Evolutionary conservation across 2,888 invertebrate species (phyloP).

Genomic region (Auanema freiburgensis): DNA sequence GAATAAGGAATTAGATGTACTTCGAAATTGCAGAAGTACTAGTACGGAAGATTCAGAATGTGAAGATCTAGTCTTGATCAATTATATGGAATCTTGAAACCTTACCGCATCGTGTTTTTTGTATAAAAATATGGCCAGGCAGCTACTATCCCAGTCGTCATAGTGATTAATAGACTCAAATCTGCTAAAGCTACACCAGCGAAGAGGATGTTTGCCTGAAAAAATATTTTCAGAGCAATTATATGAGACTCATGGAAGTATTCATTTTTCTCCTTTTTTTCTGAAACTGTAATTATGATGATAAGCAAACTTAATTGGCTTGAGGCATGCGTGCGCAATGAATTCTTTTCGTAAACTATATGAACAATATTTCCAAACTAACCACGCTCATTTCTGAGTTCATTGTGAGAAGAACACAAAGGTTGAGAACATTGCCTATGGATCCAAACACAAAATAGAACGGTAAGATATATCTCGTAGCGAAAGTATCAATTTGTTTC

Average conservation of each 20-base stretch:
- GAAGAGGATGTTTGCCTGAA: slow-evolving; percentile 19
- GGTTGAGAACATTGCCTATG: slow-evolving; percentile 22
- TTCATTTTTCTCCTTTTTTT: no score
- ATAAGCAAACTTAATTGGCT: no score
- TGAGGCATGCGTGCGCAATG: no score
- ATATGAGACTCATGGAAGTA: not conserved
- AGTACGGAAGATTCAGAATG: no score
- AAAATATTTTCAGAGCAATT: not conserved
- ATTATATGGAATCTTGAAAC: not conserved
- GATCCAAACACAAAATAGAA: slow-evolving; percentile 17
- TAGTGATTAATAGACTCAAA: slow-evolving; percentile 15
- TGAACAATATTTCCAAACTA: no score
- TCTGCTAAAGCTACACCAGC: slow-evolving; percentile 22
- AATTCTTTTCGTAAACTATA: no score
- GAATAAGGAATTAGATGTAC: not conserved
- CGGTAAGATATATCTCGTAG: slow-evolving; percentile 17
- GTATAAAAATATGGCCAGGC: slow-evolving; percentile 21
- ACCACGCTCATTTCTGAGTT: slow-evolving; percentile 20
- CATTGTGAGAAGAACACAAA: slow-evolving; percentile 21
- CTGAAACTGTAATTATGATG: no score
- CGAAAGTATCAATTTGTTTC: slow-evolving; percentile 13
- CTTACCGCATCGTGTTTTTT: not conserved
- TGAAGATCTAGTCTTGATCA: no score
- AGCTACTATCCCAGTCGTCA: slow-evolving; percentile 15
- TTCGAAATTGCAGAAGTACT: no score